Percentiles rank a stretch among this genome's conserved stretches.
Evolutionary conservation across 2,888 invertebrate species (phyloP).

Genomic region (Apodemia duryi): DNA sequence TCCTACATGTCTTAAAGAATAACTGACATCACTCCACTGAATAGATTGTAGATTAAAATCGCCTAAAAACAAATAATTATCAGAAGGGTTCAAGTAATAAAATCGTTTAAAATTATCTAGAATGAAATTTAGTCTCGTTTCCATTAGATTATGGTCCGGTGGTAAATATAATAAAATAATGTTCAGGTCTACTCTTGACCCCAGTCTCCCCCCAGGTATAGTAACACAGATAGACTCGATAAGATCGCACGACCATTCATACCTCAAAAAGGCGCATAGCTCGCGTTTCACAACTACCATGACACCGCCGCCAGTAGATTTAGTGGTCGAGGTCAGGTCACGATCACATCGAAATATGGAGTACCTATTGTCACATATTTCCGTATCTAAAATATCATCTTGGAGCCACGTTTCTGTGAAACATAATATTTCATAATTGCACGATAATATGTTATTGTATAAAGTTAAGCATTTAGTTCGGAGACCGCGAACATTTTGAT

Average conservation of each 20-base stretch:
- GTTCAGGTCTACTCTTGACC: not conserved
- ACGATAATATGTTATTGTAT: not conserved
- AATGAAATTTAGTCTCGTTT: too few relatives aligned
- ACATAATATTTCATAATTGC: not conserved
- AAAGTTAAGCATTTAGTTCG: not conserved
- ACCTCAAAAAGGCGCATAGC: not conserved
- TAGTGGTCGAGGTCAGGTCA: not conserved
- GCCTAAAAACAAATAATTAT: not conserved
- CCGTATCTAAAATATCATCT: not conserved
- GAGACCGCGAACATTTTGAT: conserved; percentile 1
- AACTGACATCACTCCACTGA: not conserved
- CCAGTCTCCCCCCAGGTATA: not conserved
- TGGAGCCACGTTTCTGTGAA: not conserved
- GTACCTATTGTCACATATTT: conserved; percentile 1
- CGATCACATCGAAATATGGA: not conserved
- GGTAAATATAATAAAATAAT: not conserved
- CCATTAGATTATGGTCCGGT: not conserved
- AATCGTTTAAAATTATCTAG: not conserved
- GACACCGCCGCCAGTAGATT: not conserved
- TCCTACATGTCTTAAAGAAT: not conserved
- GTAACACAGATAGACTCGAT: not conserved
- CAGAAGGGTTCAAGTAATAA: not conserved
- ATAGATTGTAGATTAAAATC: not conserved
- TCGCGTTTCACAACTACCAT: not conserved
- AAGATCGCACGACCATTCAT: not conserved